phyloP scores from a whole-genome alignment of 53 echinoderm and acorn worm species.

The Apostichopus leukothele region DNA sequence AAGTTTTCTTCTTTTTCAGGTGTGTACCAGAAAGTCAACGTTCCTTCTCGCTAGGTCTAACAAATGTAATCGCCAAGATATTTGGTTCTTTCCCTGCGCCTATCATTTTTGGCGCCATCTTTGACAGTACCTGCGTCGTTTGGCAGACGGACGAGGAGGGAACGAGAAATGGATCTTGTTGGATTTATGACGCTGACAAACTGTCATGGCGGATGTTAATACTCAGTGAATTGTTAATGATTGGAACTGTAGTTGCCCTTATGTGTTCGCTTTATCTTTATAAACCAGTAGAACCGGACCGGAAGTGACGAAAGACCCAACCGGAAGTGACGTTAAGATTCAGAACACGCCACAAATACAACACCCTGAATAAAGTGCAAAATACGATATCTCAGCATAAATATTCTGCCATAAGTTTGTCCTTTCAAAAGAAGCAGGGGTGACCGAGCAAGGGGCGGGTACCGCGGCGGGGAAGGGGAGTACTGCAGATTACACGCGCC shows the following conservation, averaged over 20 bases:
- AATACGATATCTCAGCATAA: too few species aligned
- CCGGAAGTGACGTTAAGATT: too few species aligned
- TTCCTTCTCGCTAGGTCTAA: constrained; percentile 37
- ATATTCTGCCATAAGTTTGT: too few species aligned
- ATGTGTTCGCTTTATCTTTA: constrained; percentile 8
- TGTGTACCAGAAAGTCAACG: constrained; percentile 49
- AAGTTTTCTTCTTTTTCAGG: neutral
- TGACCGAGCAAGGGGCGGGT: too few species aligned
- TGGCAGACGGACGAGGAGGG: constrained; percentile 32
- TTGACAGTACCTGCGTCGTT: constrained; percentile 29
- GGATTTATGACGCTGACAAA: constrained; percentile 9
- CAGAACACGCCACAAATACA: too few species aligned
- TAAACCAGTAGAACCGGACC: neutral
- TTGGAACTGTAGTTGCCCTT: neutral
- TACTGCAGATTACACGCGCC: too few species aligned
- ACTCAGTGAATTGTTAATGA: neutral
- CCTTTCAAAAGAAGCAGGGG: too few species aligned
- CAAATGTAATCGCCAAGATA: neutral
- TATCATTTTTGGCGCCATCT: constrained; percentile 39
- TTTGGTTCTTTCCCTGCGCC: constrained; percentile 46
- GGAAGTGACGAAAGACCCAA: neutral
- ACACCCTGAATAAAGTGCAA: too few species aligned
- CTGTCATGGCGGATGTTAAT: neutral
- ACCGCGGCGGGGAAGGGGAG: too few species aligned
- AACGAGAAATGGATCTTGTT: constrained; percentile 12